A percentile compares a stretch with the other conserved stretches of the same genome.
These are phyloP conservation scores for Heliocidaris tuberculata DNA, from an alignment of 35 echinoderm and acorn worm genomes.

Conservation along the genomic window DNA sequence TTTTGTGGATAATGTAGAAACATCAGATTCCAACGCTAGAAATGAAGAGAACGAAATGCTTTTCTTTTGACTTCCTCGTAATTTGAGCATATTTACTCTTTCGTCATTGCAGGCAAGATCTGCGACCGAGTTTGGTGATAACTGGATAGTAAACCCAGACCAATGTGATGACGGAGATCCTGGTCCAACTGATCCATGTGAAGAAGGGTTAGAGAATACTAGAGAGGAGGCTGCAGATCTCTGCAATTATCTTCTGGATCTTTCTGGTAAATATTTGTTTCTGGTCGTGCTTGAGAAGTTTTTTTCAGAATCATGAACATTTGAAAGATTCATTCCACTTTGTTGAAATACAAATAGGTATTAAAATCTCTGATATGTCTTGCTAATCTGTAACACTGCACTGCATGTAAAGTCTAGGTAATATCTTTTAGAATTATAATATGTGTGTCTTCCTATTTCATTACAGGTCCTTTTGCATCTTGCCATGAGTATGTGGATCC, in stretches of 20 bases:
- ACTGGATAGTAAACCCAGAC: conserved; percentile 55
- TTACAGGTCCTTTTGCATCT: conserved; percentile 68
- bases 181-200: conserved; percentile 48
- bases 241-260: conserved; percentile 57
- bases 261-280: conserved; percentile 41
- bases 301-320: no score
- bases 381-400: no score
- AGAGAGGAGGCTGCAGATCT: conserved; percentile 42
- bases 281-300: not conserved
- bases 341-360: no score
- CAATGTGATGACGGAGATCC: conserved; percentile 46
- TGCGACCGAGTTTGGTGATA: conserved; percentile 67
- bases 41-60: no score
- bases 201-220: conserved; percentile 44
- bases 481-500: conserved; percentile 66
- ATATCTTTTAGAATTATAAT: no score
- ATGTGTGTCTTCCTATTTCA: not conserved
- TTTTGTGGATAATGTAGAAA: no score
- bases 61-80: no score
- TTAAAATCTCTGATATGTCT: no score
- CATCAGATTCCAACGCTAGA: no score
- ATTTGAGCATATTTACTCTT: not conserved
- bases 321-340: no score
- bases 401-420: no score
- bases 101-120: conserved; percentile 32